Percentiles rank a stretch among this genome's conserved stretches.
Evolutionary conservation across 2,797 vertebrate species (phyloP).

Genomic region (Adelosebastes latens): DNA sequence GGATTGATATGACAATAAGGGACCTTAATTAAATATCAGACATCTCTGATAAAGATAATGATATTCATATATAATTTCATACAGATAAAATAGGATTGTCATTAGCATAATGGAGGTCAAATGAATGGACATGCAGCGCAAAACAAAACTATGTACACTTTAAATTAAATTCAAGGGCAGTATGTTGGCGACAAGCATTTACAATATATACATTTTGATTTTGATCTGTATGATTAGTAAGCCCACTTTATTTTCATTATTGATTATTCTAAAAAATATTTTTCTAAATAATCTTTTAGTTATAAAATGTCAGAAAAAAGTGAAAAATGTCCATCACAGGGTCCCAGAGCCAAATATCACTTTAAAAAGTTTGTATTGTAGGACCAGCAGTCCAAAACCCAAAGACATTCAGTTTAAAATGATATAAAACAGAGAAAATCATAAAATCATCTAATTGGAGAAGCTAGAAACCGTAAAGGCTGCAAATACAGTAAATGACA

Average conservation of each 20-base stretch:
- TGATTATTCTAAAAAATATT: background rate
- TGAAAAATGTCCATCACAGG: no score
- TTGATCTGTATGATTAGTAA: background rate
- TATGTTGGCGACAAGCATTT: background rate
- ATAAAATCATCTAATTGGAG: background rate
- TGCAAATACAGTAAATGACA: rapidly evolving
- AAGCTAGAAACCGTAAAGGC: no score
- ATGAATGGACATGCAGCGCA: background rate
- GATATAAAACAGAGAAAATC: background rate
- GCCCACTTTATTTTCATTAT: background rate
- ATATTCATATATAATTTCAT: conserved; percentile 5
- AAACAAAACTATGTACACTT: background rate
- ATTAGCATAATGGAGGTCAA: conserved; percentile 13
- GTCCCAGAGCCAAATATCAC: background rate
- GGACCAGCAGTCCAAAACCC: background rate
- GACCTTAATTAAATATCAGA: conserved; percentile 25
- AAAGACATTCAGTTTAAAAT: background rate
- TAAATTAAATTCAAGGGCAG: background rate
- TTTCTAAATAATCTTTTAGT: background rate
- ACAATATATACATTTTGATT: background rate
- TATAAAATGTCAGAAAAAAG: no score
- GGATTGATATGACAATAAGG: background rate
- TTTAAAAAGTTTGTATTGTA: background rate
- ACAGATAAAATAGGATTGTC: conserved; percentile 5
- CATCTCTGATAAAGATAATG: conserved; percentile 28